Percentiles rank a stretch among this genome's conserved stretches.
phyloP scores from a whole-genome alignment of 2,888 invertebrate species.

The Matsumyia berberina region DNA sequence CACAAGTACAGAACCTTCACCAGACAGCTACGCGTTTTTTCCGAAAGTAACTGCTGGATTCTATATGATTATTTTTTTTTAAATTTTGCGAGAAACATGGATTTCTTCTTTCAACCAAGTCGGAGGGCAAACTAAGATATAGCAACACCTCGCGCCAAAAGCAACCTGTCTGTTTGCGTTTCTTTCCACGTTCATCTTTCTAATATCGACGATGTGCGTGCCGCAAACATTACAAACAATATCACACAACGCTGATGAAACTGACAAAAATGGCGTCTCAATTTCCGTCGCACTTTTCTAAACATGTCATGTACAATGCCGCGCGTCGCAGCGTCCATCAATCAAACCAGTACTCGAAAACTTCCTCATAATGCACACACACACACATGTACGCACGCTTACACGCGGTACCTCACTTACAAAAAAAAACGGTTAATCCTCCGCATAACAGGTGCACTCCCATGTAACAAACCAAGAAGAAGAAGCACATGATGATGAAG shows the following conservation, averaged over 20 bases:
- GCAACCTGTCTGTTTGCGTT: too few relatives aligned
- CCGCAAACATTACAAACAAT: neutral
- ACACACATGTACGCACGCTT: too few relatives aligned
- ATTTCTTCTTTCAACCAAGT: too few relatives aligned
- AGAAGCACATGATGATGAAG: neutral
- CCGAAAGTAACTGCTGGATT: too few relatives aligned
- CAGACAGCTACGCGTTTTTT: too few relatives aligned
- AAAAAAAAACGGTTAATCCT: slow-evolving; percentile 54
- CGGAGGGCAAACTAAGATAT: too few relatives aligned
- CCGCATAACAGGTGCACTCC: slow-evolving; percentile 47
- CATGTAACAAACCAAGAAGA: slow-evolving; percentile 18
- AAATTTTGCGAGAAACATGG: too few relatives aligned
- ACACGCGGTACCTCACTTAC: slow-evolving; percentile 4
- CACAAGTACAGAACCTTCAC: too few relatives aligned
- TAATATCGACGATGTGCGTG: too few relatives aligned
- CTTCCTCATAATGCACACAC: slow-evolving; percentile 26
- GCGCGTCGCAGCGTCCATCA: slow-evolving; percentile 46
- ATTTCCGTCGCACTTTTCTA: slow-evolving; percentile 15
- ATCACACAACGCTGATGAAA: neutral
- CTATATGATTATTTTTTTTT: too few relatives aligned
- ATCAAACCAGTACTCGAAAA: slow-evolving; percentile 52
- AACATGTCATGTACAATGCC: slow-evolving; percentile 4
- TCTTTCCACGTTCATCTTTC: too few relatives aligned
- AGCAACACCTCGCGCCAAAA: too few relatives aligned
- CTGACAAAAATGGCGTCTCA: slow-evolving; percentile 9